Percentiles rank a stretch among this genome's conserved stretches.
Conservation (phyloP, 2,888 invertebrate species). For the Orchestes rusci region DNA sequence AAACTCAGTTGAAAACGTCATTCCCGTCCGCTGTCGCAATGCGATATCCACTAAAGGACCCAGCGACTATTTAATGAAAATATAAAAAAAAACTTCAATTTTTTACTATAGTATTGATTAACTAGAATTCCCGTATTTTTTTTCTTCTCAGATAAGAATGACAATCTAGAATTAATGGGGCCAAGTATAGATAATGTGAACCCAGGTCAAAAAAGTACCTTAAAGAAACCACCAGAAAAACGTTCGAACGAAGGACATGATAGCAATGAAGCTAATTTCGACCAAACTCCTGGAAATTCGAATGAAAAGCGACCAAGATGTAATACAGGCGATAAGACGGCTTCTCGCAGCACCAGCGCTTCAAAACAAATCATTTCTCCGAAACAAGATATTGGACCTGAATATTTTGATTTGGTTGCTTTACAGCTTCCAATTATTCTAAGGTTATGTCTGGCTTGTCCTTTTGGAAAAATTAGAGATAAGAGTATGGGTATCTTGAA, state of each 20-base stretch:
- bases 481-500: constrained; percentile 51
- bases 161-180: constrained; percentile 4
- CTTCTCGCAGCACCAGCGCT: constrained; percentile 9
- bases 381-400: constrained; percentile 36
- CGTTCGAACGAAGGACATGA: constrained; percentile 14
- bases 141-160: too few relatives aligned
- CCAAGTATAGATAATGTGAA: constrained; percentile 6
- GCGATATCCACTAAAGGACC: too few relatives aligned
- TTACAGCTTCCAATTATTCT: constrained; percentile 53
- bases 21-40: too few relatives aligned
- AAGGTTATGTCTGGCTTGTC: constrained; percentile 52
- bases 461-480: constrained; percentile 53
- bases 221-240: neutral
- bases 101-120: too few relatives aligned
- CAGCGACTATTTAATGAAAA: too few relatives aligned
- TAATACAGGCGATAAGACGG: constrained; percentile 22
- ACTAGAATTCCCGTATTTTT: too few relatives aligned
- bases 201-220: constrained; percentile 3
- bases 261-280: constrained; percentile 1
- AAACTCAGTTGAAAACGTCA: too few relatives aligned
- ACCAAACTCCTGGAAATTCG: constrained; percentile 4
- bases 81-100: too few relatives aligned
- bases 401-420: constrained; percentile 48
- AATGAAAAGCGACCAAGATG: constrained; percentile 20
- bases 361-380: neutral